Evolutionary conservation across 2,888 invertebrate species (phyloP).

Genomic region (Acrobeloides nanus): DNA sequence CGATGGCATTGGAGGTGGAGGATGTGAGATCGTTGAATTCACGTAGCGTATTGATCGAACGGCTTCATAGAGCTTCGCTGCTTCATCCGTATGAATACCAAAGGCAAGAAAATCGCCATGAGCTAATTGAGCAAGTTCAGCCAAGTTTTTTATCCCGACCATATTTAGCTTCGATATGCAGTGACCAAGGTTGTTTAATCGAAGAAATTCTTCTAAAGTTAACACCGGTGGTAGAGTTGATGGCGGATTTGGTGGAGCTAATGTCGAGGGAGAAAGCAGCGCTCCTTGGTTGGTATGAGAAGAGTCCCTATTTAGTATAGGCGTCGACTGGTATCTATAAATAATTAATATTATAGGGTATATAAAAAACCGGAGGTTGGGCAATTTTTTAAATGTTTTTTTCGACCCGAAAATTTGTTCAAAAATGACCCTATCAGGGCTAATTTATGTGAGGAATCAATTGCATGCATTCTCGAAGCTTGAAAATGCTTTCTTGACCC

Average conservation of each 20-base stretch:
- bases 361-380: neutral
- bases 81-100: neutral
- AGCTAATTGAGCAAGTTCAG: neutral
- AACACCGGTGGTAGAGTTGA: slow-evolving; percentile 28
- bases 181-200: slow-evolving; percentile 9
- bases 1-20: no score
- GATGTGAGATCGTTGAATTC: no score
- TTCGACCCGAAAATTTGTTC: neutral
- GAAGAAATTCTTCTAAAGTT: slow-evolving; percentile 33
- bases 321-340: neutral
- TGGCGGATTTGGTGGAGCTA: slow-evolving; percentile 20
- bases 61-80: no score
- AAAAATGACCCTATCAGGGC: neutral
- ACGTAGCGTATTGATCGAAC: no score
- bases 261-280: slow-evolving; percentile 18
- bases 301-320: neutral
- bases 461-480: no score
- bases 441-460: no score
- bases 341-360: neutral
- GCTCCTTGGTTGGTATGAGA: slow-evolving; percentile 10
- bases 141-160: neutral
- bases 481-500: no score
- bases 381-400: neutral
- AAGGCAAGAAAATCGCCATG: neutral
- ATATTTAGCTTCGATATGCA: neutral